Percentiles rank a stretch among this genome's conserved stretches.
These are phyloP conservation scores for Cyphomyrus plagiostoma DNA, from an alignment of 2,113 vertebrate species.

Conservation along the genomic window DNA sequence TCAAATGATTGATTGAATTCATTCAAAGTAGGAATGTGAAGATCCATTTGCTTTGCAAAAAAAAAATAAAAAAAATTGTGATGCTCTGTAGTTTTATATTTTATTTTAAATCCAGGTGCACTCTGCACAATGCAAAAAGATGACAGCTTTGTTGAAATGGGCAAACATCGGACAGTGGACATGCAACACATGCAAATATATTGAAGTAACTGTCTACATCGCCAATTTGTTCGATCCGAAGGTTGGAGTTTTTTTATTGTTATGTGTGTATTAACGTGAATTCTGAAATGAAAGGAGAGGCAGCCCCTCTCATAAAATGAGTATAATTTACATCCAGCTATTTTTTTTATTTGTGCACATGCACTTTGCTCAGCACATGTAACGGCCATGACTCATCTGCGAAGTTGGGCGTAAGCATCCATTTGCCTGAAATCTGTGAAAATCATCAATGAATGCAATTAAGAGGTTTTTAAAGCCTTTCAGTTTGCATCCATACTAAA, in stretches of 20 bases:
- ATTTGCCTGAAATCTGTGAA: constrained; percentile 10
- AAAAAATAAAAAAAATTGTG: neutral
- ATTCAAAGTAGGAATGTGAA: neutral
- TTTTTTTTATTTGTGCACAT: constrained; percentile 43
- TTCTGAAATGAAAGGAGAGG: constrained; percentile 39
- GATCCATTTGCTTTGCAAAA: constrained; percentile 9
- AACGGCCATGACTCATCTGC: constrained; percentile 23
- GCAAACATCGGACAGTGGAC: neutral
- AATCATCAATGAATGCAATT: neutral
- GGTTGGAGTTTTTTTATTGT: constrained; percentile 26
- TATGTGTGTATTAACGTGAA: constrained; percentile 46
- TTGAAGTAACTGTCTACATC: neutral
- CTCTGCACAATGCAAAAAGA: neutral
- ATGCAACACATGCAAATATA: neutral
- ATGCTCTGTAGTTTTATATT: neutral
- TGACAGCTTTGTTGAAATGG: neutral
- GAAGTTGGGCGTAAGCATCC: constrained; percentile 6
- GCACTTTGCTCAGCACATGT: constrained; percentile 30
- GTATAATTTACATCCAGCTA: constrained; percentile 52
- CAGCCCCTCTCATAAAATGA: constrained; percentile 49
- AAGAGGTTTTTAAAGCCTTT: neutral
- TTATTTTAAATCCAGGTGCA: neutral
- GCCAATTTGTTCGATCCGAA: neutral
- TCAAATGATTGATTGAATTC: neutral
- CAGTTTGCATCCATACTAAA: neutral